Conservation (phyloP, 2,888 invertebrate species). For the Lycaena phlaeas region DNA sequence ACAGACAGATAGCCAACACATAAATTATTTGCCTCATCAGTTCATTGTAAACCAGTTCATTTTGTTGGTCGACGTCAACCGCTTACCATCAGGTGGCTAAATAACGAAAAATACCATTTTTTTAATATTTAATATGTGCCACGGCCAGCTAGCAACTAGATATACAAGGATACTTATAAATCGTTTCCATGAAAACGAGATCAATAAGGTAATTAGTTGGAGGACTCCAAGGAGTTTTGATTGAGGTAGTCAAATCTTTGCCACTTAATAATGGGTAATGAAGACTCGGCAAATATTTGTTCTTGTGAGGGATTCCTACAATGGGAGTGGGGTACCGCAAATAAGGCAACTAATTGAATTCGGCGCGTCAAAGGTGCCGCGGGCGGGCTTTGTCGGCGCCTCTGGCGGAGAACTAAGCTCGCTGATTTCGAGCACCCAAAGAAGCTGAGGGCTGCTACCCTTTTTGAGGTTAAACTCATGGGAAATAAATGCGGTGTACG, state of each 20-base stretch:
- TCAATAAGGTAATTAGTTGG: background rate
- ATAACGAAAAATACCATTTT: too few relatives aligned
- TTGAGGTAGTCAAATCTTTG: constrained; percentile 32
- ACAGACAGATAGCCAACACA: too few relatives aligned
- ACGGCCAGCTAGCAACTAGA: too few relatives aligned
- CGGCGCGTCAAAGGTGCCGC: constrained; percentile 64
- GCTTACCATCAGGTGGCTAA: too few relatives aligned
- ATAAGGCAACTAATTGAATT: constrained; percentile 72
- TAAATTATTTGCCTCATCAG: too few relatives aligned
- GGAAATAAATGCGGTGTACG: too few relatives aligned
- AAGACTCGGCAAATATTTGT: constrained; percentile 66
- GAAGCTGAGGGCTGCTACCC: background rate
- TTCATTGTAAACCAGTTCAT: too few relatives aligned
- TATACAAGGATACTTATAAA: too few relatives aligned
- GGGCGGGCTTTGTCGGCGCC: constrained; percentile 59
- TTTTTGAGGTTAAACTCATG: too few relatives aligned
- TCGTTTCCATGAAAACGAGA: background rate
- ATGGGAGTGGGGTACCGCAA: constrained; percentile 50
- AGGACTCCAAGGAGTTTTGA: constrained; percentile 10
- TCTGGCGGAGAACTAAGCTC: constrained; percentile 51
- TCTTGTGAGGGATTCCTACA: constrained; percentile 59
- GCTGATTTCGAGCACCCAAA: constrained; percentile 18
- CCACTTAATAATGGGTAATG: constrained; percentile 65
- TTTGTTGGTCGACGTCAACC: too few relatives aligned
- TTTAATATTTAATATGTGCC: too few relatives aligned